Evolutionary conservation across 2,888 invertebrate genomes (phyloP).

Genomic region (Empis stercorea): DNA sequence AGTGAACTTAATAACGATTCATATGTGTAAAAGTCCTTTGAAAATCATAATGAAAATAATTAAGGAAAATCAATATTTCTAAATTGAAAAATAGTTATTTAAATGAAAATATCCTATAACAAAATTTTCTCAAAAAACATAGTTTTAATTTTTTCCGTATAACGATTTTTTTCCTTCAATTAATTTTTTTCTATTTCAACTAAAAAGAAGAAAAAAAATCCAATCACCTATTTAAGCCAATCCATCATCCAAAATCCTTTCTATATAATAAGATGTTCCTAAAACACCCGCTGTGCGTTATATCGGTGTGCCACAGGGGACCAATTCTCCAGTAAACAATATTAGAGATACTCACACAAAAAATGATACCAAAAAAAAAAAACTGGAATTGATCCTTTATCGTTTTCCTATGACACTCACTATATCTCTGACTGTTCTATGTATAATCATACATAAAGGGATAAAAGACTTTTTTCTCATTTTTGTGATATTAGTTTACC

Average conservation of each 20-base stretch:
- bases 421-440: too few relatives aligned
- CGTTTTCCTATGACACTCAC: too few relatives aligned
- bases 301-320: constrained; percentile 37
- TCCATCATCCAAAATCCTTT: constrained; percentile 20
- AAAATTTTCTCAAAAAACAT: too few relatives aligned
- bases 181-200: neutral
- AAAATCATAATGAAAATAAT: too few relatives aligned
- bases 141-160: neutral
- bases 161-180: neutral
- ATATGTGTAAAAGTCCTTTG: too few relatives aligned
- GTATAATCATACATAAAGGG: neutral
- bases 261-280: constrained; percentile 18
- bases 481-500: neutral
- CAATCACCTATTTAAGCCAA: constrained; percentile 19
- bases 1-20: too few relatives aligned
- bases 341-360: neutral
- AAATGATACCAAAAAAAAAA: too few relatives aligned
- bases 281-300: constrained; percentile 31
- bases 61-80: too few relatives aligned
- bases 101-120: too few relatives aligned
- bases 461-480: neutral
- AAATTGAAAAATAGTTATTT: too few relatives aligned
- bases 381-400: neutral
- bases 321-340: constrained; percentile 25
- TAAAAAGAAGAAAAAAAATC: constrained; percentile 14